Conservation (phyloP, 1,140 invertebrate species). For the Papilio polyxenes region DNA sequence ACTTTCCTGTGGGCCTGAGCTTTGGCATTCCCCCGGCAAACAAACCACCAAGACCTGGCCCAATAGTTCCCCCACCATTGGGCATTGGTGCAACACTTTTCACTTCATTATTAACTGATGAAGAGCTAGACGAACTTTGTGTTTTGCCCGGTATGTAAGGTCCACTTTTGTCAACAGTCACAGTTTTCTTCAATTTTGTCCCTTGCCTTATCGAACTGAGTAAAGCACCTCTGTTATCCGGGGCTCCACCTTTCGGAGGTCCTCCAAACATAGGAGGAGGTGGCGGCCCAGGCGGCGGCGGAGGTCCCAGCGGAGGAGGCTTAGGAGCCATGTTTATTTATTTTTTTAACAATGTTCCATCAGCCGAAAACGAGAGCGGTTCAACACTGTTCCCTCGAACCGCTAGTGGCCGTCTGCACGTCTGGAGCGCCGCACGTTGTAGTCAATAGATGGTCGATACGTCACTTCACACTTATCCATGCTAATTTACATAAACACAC, state of each 20-base stretch:
- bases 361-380: constrained; percentile 42
- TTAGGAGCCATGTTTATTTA: constrained; percentile 61
- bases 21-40: constrained; percentile 94
- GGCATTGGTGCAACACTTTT: constrained; percentile 74
- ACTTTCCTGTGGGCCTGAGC: constrained; percentile 87
- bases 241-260: constrained; percentile 75
- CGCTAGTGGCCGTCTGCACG: constrained; percentile 53
- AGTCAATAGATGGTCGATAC: constrained; percentile 65
- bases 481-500: constrained; percentile 74
- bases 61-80: constrained; percentile 78
- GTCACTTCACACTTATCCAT: constrained; percentile 67
- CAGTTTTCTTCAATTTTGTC: constrained; percentile 90
- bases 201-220: constrained; percentile 92
- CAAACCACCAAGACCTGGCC: constrained; percentile 86
- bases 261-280: constrained; percentile 84
- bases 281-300: constrained; percentile 82
- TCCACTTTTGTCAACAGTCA: constrained; percentile 93
- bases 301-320: constrained; percentile 52
- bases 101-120: constrained; percentile 63
- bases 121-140: constrained; percentile 52
- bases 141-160: constrained; percentile 86
- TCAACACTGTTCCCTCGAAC: constrained; percentile 40
- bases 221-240: constrained; percentile 84
- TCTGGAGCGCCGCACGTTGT: constrained; percentile 63
- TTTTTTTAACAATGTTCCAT: constrained; percentile 57